phyloP scores from a whole-genome alignment of 2,797 vertebrate genomes.

The Sebastes oblongus region DNA sequence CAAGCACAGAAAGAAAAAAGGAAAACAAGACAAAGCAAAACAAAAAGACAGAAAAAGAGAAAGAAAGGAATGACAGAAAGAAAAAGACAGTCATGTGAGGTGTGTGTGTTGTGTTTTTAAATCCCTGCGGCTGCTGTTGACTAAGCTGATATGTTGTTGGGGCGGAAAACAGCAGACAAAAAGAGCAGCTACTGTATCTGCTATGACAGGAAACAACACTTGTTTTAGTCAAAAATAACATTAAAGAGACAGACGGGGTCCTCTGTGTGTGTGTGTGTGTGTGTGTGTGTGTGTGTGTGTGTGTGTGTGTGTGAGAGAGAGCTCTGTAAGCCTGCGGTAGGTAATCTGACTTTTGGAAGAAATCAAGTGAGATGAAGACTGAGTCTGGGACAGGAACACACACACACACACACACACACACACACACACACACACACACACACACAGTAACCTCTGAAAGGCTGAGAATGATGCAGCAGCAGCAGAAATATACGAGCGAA shows the following conservation, averaged over 20 bases:
- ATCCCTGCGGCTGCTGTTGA: constrained; percentile 43
- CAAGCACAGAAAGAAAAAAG: not conserved
- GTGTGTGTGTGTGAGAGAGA: not conserved
- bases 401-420: not conserved
- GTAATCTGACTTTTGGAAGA: constrained; percentile 40
- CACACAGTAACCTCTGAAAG: not conserved
- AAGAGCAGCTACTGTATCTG: constrained; percentile 18
- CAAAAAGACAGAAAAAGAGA: not conserved
- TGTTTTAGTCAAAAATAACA: constrained; percentile 59
- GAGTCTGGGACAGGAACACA: constrained; percentile 15
- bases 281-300: not conserved
- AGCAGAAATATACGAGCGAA: not conserved
- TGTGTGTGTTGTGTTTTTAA: constrained; percentile 36
- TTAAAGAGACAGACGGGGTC: constrained; percentile 28
- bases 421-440: not conserved
- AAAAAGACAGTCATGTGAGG: constrained; percentile 2
- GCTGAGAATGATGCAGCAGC: constrained; percentile 10
- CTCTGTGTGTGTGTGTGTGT: constrained; percentile 3
- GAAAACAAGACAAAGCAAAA: not conserved
- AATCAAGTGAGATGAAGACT: constrained; percentile 29
- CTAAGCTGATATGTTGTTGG: constrained; percentile 39
- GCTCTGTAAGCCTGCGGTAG: constrained; percentile 20
- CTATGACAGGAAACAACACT: constrained; percentile 23
- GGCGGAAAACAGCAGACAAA: not conserved
- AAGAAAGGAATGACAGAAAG: not conserved